Percentiles rank a stretch among this genome's conserved stretches.
Conservation (phyloP, 2,797 vertebrate species). For the Platalea minor region DNA sequence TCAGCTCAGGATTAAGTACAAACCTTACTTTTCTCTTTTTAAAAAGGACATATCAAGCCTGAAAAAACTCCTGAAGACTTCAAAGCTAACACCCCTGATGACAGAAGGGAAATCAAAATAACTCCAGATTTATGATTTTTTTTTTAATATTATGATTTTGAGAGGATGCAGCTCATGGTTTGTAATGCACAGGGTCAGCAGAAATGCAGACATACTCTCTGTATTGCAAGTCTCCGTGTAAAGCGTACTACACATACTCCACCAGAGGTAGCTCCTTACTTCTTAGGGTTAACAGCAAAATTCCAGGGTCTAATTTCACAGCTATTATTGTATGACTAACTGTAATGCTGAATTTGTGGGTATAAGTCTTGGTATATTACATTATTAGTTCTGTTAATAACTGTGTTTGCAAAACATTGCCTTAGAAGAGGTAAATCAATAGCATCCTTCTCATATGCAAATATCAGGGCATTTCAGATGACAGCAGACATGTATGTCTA, state of each 20-base stretch:
- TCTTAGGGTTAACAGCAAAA: background rate
- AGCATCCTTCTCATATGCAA: background rate
- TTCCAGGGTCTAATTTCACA: background rate
- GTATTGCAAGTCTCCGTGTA: background rate
- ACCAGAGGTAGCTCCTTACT: background rate
- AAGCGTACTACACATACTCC: background rate
- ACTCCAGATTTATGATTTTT: background rate
- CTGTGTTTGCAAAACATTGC: background rate
- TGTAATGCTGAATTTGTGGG: background rate
- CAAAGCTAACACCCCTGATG: background rate
- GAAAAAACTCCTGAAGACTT: background rate
- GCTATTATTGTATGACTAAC: background rate
- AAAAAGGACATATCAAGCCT: background rate
- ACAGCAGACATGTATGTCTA: background rate
- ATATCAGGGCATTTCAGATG: background rate
- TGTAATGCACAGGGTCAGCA: background rate
- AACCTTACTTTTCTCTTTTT: background rate
- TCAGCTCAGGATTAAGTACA: background rate
- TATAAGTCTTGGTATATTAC: background rate
- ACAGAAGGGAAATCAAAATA: slow-evolving; percentile 22
- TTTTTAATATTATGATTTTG: background rate
- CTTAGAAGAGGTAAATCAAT: background rate
- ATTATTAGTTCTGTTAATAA: background rate
- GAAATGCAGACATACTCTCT: background rate
- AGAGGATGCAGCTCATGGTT: background rate